Percentiles rank a stretch among this genome's conserved stretches.
Conservation (phyloP, 2,888 invertebrate species). For the Pseudococcus longispinus region DNA sequence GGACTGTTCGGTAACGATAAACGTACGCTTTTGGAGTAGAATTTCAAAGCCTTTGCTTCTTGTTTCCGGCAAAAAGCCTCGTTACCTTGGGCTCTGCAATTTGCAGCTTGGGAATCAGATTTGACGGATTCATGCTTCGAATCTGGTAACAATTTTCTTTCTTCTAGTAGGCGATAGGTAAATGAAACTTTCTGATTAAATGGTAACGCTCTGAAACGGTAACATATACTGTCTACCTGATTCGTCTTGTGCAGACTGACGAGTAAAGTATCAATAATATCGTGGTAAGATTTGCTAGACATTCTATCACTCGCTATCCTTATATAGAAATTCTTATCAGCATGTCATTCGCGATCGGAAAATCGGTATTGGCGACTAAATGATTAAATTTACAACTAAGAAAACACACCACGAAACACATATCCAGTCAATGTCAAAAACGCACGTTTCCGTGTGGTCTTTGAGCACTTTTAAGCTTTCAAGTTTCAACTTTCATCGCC, state of each 20-base stretch:
- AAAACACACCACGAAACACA: background rate
- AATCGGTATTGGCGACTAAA: background rate
- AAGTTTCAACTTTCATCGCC: background rate
- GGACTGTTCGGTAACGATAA: slow-evolving; percentile 68
- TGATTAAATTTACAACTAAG: background rate
- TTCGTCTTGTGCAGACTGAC: background rate
- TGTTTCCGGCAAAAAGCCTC: slow-evolving; percentile 67
- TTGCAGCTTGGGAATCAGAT: background rate
- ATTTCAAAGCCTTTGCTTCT: slow-evolving; percentile 66
- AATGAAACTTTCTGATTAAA: slow-evolving; percentile 45
- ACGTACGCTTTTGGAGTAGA: slow-evolving; percentile 71
- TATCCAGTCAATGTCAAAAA: background rate
- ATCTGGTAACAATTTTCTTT: slow-evolving; percentile 2
- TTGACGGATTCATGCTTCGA: background rate
- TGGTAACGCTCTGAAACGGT: background rate
- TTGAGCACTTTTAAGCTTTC: background rate
- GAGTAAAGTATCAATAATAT: background rate
- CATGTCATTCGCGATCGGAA: background rate
- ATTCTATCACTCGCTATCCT: background rate
- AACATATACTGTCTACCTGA: background rate
- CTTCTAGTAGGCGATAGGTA: slow-evolving; percentile 32
- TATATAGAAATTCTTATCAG: background rate
- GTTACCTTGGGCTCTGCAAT: slow-evolving; percentile 24
- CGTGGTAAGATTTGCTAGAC: background rate
- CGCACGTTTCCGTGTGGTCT: background rate